Conservation (phyloP, 2,888 invertebrate species). For the Meghimatium bilineatum region DNA sequence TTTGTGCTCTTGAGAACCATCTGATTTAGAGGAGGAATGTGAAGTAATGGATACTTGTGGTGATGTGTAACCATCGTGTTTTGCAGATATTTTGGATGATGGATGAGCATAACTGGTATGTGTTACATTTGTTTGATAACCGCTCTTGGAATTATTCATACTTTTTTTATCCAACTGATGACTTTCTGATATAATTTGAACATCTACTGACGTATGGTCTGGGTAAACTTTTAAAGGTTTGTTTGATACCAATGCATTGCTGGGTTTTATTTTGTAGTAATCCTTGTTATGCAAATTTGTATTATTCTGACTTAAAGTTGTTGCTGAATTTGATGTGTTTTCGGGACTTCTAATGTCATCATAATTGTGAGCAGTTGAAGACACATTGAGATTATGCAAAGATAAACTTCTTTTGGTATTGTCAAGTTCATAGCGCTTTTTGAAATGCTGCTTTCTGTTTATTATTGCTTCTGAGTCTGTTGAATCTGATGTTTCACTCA, state of each 20-base stretch:
- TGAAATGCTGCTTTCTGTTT: slow-evolving; percentile 59
- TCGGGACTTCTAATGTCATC: background rate
- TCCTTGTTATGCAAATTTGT: background rate
- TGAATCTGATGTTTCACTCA: slow-evolving; percentile 66
- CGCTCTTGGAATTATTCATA: background rate
- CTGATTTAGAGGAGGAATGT: slow-evolving; percentile 26
- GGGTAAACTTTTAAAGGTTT: background rate
- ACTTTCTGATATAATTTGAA: background rate
- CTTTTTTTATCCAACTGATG: slow-evolving; percentile 2
- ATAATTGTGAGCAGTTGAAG: background rate
- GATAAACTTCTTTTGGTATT: slow-evolving; percentile 70
- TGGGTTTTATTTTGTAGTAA: background rate
- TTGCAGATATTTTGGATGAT: background rate
- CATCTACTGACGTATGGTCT: background rate
- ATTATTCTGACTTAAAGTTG: background rate
- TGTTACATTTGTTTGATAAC: background rate
- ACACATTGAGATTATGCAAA: slow-evolving; percentile 57
- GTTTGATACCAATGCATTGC: background rate
- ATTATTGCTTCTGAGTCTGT: slow-evolving; percentile 66
- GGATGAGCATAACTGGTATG: background rate
- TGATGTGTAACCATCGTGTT: background rate
- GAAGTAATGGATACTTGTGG: background rate
- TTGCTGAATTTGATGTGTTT: background rate
- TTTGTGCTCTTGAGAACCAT: slow-evolving; percentile 14
- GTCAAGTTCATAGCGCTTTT: slow-evolving; percentile 65